Conservation (phyloP, 2,113 vertebrate species). For the Sula dactylatra region DNA sequence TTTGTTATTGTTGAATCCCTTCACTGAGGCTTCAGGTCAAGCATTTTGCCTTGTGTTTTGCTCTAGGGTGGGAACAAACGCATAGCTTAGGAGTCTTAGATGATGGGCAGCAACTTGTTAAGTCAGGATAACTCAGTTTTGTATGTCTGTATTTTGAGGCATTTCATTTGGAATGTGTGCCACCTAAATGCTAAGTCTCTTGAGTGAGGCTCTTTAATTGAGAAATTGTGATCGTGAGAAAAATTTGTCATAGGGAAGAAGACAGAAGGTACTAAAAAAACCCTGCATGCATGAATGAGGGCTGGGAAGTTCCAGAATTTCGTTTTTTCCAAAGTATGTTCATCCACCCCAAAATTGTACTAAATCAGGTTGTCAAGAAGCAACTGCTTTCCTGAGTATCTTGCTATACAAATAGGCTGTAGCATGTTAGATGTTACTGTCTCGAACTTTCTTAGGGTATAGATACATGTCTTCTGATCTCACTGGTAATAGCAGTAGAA, state of each 20-base stretch:
- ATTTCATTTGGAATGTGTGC: background rate
- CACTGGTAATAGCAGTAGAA: background rate
- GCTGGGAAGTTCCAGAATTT: background rate
- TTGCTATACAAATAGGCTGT: background rate
- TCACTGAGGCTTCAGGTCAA: background rate
- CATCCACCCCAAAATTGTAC: background rate
- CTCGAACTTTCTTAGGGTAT: background rate
- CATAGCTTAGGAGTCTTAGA: background rate
- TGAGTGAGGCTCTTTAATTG: background rate
- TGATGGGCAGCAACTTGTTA: background rate
- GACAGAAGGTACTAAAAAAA: background rate
- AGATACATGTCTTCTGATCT: background rate
- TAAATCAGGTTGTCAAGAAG: background rate
- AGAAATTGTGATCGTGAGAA: background rate
- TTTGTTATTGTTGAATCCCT: background rate
- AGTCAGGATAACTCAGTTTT: background rate
- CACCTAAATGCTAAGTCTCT: background rate
- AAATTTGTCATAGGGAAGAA: background rate
- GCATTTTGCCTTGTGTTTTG: background rate
- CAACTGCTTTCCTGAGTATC: background rate
- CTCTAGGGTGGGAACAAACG: background rate
- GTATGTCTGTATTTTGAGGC: background rate
- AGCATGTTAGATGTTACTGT: background rate
- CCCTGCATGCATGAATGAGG: background rate
- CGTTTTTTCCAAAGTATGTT: background rate